These are phyloP conservation scores for Pipistrellus pipistrellus DNA, from an alignment of 2,797 vertebrate species.

Conservation along the genomic window DNA sequence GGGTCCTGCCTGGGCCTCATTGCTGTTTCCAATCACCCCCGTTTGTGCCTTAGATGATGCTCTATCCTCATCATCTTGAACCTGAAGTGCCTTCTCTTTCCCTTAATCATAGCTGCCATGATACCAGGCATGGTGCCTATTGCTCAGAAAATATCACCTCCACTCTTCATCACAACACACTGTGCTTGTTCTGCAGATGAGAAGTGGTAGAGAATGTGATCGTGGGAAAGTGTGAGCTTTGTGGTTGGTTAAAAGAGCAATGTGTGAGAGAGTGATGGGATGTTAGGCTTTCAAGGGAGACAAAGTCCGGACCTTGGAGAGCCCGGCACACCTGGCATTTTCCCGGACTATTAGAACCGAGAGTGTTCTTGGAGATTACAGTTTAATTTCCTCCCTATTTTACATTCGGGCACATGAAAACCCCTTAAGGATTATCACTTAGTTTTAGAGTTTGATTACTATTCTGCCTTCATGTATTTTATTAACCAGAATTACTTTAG, in stretches of 20 bases:
- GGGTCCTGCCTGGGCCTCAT: not conserved
- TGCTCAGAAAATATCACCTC: not conserved
- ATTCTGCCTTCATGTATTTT: not conserved
- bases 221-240: rapidly evolving
- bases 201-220: not conserved
- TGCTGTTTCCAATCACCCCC: not conserved
- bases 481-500: not conserved
- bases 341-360: not conserved
- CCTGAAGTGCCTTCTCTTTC: not conserved
- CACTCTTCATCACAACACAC: not conserved
- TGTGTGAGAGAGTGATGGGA: not conserved
- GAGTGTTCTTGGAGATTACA: not conserved
- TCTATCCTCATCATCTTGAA: not conserved
- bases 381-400: not conserved
- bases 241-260: not conserved
- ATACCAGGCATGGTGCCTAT: not conserved
- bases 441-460: slow-evolving; percentile 26
- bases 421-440: not conserved
- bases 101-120: not conserved
- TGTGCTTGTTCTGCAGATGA: not conserved
- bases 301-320: not conserved
- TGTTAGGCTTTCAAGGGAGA: not conserved
- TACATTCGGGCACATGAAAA: not conserved
- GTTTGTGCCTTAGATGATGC: not conserved
- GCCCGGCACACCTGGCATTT: not conserved